Evolutionary conservation across 2,797 vertebrate species (phyloP).

Genomic region (Dryobates pubescens): DNA sequence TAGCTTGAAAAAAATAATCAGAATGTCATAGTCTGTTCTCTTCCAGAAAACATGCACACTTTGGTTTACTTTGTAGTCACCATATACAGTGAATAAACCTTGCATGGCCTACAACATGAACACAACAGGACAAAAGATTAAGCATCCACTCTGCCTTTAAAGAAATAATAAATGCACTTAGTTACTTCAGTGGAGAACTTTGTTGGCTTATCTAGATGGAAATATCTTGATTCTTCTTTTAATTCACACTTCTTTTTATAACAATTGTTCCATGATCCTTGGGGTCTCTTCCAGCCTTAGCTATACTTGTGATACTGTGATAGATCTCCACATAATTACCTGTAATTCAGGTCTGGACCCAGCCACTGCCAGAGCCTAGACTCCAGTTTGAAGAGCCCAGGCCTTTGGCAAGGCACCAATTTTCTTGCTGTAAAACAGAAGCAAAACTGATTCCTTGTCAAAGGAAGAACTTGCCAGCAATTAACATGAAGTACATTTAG

Average conservation of each 20-base stretch:
- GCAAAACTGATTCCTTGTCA: background rate
- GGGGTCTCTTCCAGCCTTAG: too few species aligned
- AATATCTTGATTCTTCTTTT: background rate
- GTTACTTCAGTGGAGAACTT: background rate
- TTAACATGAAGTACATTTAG: background rate
- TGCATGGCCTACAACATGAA: background rate
- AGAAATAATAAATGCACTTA: background rate
- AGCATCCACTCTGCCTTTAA: background rate
- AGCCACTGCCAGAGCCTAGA: background rate
- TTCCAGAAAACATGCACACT: background rate
- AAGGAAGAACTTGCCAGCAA: background rate
- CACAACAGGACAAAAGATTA: background rate
- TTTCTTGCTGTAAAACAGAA: background rate
- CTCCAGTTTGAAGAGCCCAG: background rate
- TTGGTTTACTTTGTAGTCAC: background rate
- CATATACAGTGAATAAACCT: background rate
- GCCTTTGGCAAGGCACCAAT: background rate
- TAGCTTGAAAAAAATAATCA: background rate
- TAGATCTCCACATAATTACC: background rate
- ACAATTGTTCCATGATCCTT: background rate
- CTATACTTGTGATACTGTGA: too few species aligned
- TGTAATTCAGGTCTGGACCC: background rate
- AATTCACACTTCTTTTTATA: background rate
- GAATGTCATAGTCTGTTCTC: slow-evolving; percentile 6
- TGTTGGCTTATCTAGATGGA: background rate